Evolutionary conservation across 2,888 invertebrate species (phyloP).

Genomic region (Bellardia bayeri): DNA sequence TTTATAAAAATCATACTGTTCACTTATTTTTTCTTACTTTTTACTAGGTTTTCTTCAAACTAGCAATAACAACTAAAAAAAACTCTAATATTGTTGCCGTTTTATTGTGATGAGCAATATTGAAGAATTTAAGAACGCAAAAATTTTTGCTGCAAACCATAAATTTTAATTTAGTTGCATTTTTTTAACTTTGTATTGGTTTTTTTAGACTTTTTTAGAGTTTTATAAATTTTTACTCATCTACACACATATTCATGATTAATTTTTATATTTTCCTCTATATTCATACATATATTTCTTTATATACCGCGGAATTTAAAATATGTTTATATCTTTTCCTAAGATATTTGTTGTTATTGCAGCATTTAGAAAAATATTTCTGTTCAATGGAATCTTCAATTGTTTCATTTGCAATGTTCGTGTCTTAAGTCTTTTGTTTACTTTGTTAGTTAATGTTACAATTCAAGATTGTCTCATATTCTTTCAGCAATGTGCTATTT

Average conservation of each 20-base stretch:
- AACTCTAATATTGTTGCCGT: slow-evolving; percentile 35
- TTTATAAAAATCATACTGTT: slow-evolving; percentile 61
- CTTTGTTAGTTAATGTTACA: slow-evolving; percentile 10
- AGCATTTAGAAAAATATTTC: slow-evolving; percentile 29
- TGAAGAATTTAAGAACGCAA: slow-evolving; percentile 69
- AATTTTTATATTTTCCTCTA: slow-evolving; percentile 49
- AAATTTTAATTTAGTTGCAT: slow-evolving; percentile 75
- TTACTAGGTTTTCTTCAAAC: not conserved
- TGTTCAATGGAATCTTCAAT: slow-evolving; percentile 34
- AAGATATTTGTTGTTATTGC: slow-evolving; percentile 44
- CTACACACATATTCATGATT: slow-evolving; percentile 46
- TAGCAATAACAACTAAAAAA: slow-evolving; percentile 5
- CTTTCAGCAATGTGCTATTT: not conserved
- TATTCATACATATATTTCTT: slow-evolving; percentile 6
- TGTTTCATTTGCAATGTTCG: slow-evolving; percentile 16
- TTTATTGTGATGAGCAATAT: slow-evolving; percentile 47
- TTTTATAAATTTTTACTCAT: slow-evolving; percentile 19
- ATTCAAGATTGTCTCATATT: not conserved
- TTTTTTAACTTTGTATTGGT: slow-evolving; percentile 55
- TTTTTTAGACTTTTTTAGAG: not conserved
- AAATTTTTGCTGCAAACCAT: slow-evolving; percentile 72
- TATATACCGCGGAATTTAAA: slow-evolving; percentile 37
- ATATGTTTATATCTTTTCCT: slow-evolving; percentile 30
- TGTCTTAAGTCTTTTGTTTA: slow-evolving; percentile 50
- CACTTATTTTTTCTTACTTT: slow-evolving; percentile 29